Percentiles rank a stretch among this genome's conserved stretches.
phyloP scores from a whole-genome alignment of 35 echinoderm and acorn worm genomes.

The Ptychodera flava region DNA sequence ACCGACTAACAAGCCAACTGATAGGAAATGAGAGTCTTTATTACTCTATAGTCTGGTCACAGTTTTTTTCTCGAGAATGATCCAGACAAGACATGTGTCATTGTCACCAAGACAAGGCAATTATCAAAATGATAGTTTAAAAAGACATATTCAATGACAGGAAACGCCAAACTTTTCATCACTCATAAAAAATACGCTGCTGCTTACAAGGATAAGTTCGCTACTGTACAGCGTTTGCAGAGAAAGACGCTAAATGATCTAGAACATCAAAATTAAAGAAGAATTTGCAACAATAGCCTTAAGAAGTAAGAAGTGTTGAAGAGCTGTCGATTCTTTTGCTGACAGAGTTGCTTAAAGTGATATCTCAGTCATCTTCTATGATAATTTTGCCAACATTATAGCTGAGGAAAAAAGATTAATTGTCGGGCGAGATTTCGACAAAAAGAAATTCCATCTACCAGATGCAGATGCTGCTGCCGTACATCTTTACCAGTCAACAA shows the following conservation, averaged over 20 bases:
- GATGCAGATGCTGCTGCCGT: conserved; percentile 14
- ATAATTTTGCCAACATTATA: conserved; percentile 15
- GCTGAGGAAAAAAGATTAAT: conserved; percentile 15
- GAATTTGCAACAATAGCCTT: not conserved
- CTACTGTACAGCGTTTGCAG: conserved; percentile 4
- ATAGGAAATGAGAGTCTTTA: not conserved
- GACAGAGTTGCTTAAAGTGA: not conserved
- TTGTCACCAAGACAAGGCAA: not conserved
- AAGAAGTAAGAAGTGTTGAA: conserved; percentile 16
- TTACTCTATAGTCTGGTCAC: not conserved
- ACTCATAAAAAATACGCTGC: not conserved
- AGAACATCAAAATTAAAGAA: not conserved
- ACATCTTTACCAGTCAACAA: not conserved
- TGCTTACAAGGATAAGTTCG: conserved; percentile 24
- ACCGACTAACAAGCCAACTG: conserved; percentile 1
- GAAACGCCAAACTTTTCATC: not conserved
- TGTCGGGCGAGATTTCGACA: conserved; percentile 23
- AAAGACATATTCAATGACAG: not conserved
- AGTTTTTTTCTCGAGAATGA: not conserved
- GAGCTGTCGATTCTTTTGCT: conserved; percentile 21
- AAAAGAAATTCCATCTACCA: conserved; percentile 22
- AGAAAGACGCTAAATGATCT: conserved; percentile 19
- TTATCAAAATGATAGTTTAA: not conserved
- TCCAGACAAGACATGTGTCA: not conserved
- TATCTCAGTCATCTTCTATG: conserved; percentile 10